A percentile compares a stretch with the other conserved stretches of the same genome.
phyloP scores from a whole-genome alignment of 1,140 invertebrate species.

The Ceratitis capitata region DNA sequence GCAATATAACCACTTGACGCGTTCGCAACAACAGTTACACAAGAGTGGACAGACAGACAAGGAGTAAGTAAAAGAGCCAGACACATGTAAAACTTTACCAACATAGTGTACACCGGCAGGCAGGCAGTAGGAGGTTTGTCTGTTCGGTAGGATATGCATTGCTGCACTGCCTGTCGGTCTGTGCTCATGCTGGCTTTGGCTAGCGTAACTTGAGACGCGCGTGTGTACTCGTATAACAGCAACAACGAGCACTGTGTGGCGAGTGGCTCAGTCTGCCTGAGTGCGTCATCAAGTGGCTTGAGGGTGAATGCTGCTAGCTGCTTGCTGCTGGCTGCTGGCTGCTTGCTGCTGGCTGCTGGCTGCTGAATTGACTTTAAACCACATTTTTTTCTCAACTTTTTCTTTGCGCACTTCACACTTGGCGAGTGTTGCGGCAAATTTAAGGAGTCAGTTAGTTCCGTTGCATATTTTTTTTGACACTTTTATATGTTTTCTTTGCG shows the following conservation, averaged over 20 bases:
- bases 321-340: neutral
- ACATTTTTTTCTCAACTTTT: neutral
- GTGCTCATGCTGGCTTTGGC: neutral
- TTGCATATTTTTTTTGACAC: neutral
- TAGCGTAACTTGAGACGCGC: conserved; percentile 25
- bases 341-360: neutral
- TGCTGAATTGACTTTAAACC: neutral
- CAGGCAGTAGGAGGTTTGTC: neutral
- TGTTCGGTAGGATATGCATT: neutral
- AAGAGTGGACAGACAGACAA: neutral
- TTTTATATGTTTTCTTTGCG: neutral
- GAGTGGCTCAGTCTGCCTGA: neutral
- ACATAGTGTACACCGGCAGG: no score
- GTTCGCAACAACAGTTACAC: neutral
- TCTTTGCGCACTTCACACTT: conserved; percentile 23
- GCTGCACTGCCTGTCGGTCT: neutral
- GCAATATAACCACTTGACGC: neutral
- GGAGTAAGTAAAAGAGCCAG: neutral
- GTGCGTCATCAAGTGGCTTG: neutral
- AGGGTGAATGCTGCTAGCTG: neutral
- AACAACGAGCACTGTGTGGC: neutral
- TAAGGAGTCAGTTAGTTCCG: conserved; percentile 12
- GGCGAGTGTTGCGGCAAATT: conserved; percentile 13
- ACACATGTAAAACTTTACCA: neutral
- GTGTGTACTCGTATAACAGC: conserved; percentile 25